Base-by-base conservation (phyloP, 2,797 vertebrate species). In the Sparus aurata region DNA sequence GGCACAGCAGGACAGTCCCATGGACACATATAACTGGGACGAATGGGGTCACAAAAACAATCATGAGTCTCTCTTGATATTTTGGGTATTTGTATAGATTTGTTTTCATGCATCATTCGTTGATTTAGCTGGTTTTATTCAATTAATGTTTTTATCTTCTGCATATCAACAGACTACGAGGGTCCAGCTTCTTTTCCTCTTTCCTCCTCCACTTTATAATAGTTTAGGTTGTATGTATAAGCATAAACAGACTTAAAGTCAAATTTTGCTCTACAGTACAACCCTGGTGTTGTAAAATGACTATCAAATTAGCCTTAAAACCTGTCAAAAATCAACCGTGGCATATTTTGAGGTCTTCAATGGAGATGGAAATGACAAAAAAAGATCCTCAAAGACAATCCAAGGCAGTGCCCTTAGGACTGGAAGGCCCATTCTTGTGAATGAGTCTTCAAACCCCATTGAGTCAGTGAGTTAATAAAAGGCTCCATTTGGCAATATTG, bases 381-480 rank as follows among this genome's bases (percentile, higher is more conserved):
- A 55, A 68, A 54, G 52, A 62, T 46, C 22, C 5, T 25, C 10
- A 22, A 64, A 54, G 13, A 68, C 12, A 52, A 78, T 23, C 30
- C 55, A 59, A 65, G 73, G 27, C 50, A 45, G 53, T 13, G 49
- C 25, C 75, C 59, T 66, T 11, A 34, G 64, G 46, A 75, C 66
- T 22, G 4, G 11, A 66, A 13, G 38, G 59, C 50, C 54, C 55
- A 75, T 57, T 85, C 66, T 68, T 57, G 57, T 65, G 63, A 85
- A 84, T 79, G 50, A 78, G 68, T 74, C 58, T 69, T 85, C 49
- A 73, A 75, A 75, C 22, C 23, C 49, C 25, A 78, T 13, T 76
- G 72, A 84, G 61, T 50, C 25, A 41, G 27, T 16, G 30, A 73
- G 55, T 72, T 75, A 72, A 75, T 80, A 83, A 83, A 82, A 83